phyloP scores from a whole-genome alignment of 2,888 invertebrate species.

The Heteromyza rotundicornis region DNA sequence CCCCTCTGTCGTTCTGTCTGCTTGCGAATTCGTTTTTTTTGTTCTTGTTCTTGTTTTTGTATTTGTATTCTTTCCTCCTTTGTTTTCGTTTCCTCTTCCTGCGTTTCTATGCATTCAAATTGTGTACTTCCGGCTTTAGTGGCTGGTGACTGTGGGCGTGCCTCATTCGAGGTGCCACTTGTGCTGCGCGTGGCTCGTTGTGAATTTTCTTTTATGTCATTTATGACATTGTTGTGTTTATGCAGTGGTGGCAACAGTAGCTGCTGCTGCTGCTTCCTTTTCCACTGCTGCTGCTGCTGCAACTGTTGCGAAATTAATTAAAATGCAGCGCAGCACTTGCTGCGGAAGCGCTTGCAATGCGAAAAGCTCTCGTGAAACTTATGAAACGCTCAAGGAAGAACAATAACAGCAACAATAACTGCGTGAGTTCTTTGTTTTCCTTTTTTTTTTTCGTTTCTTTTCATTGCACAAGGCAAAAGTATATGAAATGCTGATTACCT shows the following conservation, averaged over 20 bases:
- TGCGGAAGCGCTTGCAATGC: neutral
- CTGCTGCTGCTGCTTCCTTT: constrained; percentile 3
- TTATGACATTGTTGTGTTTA: constrained; percentile 28
- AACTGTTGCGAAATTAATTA: constrained; percentile 27
- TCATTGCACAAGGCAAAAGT: too few relatives aligned
- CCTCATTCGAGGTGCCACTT: neutral
- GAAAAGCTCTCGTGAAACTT: too few relatives aligned
- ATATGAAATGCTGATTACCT: too few relatives aligned
- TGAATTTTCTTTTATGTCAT: constrained; percentile 15
- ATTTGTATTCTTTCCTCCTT: constrained; percentile 13
- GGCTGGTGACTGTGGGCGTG: too few relatives aligned
- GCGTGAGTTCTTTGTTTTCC: too few relatives aligned
- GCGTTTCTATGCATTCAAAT: constrained; percentile 26
- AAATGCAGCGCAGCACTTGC: constrained; percentile 10
- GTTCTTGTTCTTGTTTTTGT: neutral
- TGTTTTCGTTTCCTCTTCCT: constrained; percentile 19
- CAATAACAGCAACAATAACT: too few relatives aligned
- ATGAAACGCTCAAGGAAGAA: too few relatives aligned
- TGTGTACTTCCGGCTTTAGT: constrained; percentile 30
- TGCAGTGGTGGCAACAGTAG: constrained; percentile 24
- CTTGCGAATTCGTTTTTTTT: constrained; percentile 1
- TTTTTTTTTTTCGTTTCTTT: too few relatives aligned
- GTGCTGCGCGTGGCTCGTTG: neutral
- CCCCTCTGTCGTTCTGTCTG: neutral
- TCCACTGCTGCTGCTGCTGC: neutral